Percentiles rank a stretch among this genome's conserved stretches.
These are phyloP conservation scores for Cepaea nemoralis DNA, from an alignment of 1,140 invertebrate genomes.

Conservation along the genomic window DNA sequence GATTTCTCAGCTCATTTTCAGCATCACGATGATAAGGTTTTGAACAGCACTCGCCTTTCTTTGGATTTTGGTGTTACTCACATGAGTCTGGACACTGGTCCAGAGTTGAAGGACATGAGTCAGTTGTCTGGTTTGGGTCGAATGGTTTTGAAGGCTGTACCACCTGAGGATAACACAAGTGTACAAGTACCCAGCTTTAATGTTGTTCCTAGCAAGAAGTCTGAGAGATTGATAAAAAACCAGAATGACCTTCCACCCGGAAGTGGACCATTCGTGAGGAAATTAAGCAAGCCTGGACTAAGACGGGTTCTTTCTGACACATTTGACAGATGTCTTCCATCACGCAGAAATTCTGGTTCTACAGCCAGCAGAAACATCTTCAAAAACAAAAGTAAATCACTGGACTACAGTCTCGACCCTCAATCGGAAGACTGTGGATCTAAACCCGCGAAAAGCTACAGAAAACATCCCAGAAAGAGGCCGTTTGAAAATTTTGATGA, in stretches of 20 bases:
- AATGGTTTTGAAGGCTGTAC: not conserved
- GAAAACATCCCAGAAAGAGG: not conserved
- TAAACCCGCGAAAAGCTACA: too few species aligned
- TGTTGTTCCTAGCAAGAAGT: slow-evolving; percentile 28
- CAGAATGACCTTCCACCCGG: not conserved
- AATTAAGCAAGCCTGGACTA: slow-evolving; percentile 30
- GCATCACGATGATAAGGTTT: not conserved
- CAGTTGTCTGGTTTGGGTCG: slow-evolving; percentile 23
- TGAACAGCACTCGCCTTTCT: slow-evolving; percentile 37
- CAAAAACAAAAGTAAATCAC: slow-evolving; percentile 12
- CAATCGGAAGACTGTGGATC: too few species aligned
- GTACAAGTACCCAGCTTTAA: slow-evolving; percentile 1
- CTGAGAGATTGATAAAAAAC: not conserved
- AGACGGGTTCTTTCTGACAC: slow-evolving; percentile 36
- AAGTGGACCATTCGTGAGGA: slow-evolving; percentile 17
- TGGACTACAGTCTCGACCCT: not conserved
- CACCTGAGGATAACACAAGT: not conserved
- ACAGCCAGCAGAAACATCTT: slow-evolving; percentile 5
- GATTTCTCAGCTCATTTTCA: slow-evolving; percentile 34
- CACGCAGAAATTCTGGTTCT: not conserved
- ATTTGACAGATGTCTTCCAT: slow-evolving; percentile 34
- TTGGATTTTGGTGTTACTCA: slow-evolving; percentile 20
- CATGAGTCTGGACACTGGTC: slow-evolving; percentile 4
- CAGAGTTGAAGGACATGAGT: slow-evolving; percentile 38
- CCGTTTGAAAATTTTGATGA: not conserved